Conservation (phyloP, 2,888 invertebrate genomes). For the Anthophora plumipes region DNA sequence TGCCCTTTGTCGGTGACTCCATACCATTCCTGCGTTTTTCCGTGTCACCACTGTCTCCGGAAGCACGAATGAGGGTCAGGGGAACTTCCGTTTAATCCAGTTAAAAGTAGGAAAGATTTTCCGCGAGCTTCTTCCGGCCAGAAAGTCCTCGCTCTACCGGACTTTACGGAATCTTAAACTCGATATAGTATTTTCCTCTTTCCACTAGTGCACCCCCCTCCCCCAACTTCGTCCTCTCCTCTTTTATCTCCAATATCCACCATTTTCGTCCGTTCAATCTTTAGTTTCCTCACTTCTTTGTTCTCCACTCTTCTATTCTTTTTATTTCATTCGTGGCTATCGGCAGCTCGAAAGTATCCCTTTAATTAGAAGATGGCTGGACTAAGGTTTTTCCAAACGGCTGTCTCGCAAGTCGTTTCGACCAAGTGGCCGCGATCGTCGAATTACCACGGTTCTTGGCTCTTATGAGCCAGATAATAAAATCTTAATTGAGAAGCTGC, state of each 20-base stretch:
- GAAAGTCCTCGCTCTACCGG: constrained; percentile 56
- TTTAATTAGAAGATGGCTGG: constrained; percentile 53
- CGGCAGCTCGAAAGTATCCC: constrained; percentile 35
- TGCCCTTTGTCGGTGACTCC: not conserved
- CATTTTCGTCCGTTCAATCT: not conserved
- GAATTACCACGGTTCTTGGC: constrained; percentile 19
- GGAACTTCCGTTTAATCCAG: constrained; percentile 63
- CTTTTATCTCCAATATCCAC: not conserved
- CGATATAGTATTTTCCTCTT: constrained; percentile 33
- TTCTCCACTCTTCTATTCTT: constrained; percentile 1
- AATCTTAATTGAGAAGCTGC: constrained; percentile 32
- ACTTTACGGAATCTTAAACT: constrained; percentile 63
- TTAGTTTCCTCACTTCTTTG: not conserved
- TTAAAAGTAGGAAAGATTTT: constrained; percentile 60
- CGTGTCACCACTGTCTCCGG: not conserved
- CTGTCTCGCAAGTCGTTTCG: not conserved
- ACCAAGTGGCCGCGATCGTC: constrained; percentile 8
- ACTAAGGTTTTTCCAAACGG: not conserved
- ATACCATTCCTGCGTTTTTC: not conserved
- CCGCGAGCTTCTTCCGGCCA: constrained; percentile 27
- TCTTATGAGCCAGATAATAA: constrained; percentile 39
- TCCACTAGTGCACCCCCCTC: not conserved
- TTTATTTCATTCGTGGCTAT: constrained; percentile 36
- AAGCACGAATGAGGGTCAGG: not conserved
- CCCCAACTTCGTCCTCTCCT: too few species aligned